Evolutionary conservation across 2,888 invertebrate genomes (phyloP).

Genomic region (Seira musarum): DNA sequence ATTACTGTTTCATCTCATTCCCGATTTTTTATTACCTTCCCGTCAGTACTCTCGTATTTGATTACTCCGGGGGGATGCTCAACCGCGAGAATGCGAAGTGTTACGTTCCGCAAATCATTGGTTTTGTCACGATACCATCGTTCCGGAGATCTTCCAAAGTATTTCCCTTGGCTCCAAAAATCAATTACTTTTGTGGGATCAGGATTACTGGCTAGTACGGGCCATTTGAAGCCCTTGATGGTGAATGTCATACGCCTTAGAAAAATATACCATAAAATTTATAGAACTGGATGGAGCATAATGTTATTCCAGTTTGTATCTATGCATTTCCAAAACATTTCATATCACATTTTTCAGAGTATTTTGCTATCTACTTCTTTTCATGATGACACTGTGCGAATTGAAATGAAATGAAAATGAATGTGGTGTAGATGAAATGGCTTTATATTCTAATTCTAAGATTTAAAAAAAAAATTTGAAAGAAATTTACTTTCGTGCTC

Average conservation of each 20-base stretch:
- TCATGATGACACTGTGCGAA: too few species aligned
- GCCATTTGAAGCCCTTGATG: constrained; percentile 66
- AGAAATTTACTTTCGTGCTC: constrained; percentile 51
- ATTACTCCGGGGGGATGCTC: constrained; percentile 69
- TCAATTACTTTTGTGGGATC: constrained; percentile 59
- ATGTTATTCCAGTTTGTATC: too few species aligned
- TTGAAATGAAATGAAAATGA: background rate
- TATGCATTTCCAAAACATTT: too few species aligned
- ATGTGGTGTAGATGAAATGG: background rate
- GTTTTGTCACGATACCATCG: constrained; percentile 67
- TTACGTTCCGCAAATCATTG: constrained; percentile 62
- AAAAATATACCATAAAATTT: too few species aligned
- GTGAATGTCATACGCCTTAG: constrained; percentile 63
- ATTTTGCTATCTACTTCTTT: too few species aligned
- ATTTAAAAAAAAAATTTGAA: too few species aligned
- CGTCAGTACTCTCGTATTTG: constrained; percentile 59
- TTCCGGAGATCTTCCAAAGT: constrained; percentile 53
- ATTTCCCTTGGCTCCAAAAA: constrained; percentile 66
- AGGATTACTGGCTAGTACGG: constrained; percentile 39
- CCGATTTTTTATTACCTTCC: constrained; percentile 32
- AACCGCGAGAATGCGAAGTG: constrained; percentile 63
- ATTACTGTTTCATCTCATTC: background rate
- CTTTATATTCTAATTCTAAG: too few species aligned
- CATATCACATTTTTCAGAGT: too few species aligned
- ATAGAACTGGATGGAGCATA: too few species aligned